Evolutionary conservation across 2,797 vertebrate genomes (phyloP).

Genomic region (Syngnathus acus): DNA sequence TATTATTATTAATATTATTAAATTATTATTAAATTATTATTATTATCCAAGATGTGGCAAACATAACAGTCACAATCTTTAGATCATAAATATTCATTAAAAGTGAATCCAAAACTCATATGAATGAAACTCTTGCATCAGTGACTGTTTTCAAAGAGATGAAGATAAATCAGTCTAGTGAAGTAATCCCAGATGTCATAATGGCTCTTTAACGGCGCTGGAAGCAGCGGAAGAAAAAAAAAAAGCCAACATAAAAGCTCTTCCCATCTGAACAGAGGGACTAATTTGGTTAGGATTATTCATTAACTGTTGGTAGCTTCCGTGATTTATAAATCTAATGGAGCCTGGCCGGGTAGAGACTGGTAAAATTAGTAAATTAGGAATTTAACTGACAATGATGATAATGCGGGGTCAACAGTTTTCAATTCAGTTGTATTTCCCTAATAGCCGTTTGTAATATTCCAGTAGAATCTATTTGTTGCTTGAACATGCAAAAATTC

Average conservation of each 20-base stretch:
- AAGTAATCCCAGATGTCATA: not conserved
- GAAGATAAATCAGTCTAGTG: not conserved
- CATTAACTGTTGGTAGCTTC: not conserved
- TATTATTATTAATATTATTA: no score
- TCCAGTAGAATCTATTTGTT: no score
- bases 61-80: not conserved
- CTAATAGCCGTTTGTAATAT: no score
- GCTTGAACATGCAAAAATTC: not conserved
- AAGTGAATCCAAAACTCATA: not conserved
- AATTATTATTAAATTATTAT: not conserved
- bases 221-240: not conserved
- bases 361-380: no score
- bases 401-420: no score
- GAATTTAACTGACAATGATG: no score
- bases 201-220: not conserved
- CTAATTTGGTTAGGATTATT: not conserved
- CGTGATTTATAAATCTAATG: not conserved
- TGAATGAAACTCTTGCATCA: not conserved
- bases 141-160: not conserved
- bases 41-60: not conserved
- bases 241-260: not conserved
- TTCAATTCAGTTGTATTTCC: no score
- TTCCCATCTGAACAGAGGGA: not conserved
- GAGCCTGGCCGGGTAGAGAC: no score
- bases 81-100: not conserved